phyloP scores from a whole-genome alignment of 53 echinoderm and acorn worm species.

The Mesocentrotus franciscanus region DNA sequence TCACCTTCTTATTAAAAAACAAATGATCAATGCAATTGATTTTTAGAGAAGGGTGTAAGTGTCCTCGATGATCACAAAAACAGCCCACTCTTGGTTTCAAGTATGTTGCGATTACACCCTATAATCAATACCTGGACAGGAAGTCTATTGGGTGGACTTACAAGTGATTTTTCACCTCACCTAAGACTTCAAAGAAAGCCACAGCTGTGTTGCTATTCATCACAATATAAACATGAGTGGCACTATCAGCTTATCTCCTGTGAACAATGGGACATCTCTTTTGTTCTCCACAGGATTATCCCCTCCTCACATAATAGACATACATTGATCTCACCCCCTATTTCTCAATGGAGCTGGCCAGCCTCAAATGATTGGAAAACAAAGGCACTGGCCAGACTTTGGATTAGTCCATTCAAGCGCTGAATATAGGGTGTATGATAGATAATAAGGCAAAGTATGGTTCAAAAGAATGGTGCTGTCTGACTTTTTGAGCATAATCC shows the following conservation, averaged over 20 bases:
- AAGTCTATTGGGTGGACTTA: neutral
- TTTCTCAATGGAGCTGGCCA: constrained; percentile 54
- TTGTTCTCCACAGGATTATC: constrained; percentile 25
- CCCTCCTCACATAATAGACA: neutral
- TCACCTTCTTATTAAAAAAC: neutral
- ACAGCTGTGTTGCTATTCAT: neutral
- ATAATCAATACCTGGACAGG: constrained; percentile 35
- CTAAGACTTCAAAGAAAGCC: neutral
- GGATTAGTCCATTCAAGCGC: constrained; percentile 58
- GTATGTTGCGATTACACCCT: neutral
- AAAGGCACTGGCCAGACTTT: neutral
- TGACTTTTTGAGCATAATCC: constrained; percentile 12
- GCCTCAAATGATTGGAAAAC: constrained; percentile 38
- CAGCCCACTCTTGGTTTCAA: constrained; percentile 16
- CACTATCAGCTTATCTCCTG: neutral
- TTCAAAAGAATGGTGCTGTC: neutral
- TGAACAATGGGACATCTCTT: neutral
- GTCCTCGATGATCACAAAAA: neutral
- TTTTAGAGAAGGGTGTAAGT: neutral
- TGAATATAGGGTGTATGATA: neutral
- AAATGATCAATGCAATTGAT: neutral
- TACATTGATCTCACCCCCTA: constrained; percentile 47
- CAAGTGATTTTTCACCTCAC: constrained; percentile 45
- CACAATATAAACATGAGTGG: neutral
- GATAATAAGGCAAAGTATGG: neutral